Base-by-base conservation (phyloP, 2,888 invertebrate species). In the Polia nebulosa region DNA sequence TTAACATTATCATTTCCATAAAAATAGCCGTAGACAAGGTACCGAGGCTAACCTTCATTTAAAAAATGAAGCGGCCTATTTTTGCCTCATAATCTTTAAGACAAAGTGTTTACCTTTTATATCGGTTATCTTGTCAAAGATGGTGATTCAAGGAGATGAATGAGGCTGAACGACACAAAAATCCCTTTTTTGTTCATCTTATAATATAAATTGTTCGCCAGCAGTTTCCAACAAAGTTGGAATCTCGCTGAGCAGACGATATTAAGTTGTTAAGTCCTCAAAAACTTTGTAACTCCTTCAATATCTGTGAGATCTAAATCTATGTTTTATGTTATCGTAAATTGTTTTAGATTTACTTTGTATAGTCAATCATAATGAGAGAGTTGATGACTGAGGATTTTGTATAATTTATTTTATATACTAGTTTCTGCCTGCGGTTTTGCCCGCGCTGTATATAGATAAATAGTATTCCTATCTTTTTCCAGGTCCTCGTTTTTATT, bases 141-240 rank as follows among this genome's bases (percentile, higher is more conserved):
- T 58, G 62, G 63, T 76, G 47, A 80, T 65, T 65, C 60, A 52
- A 56, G 44, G 65, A 70, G 77, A 78, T 71, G 72, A 76, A 78
- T 71, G 66, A 75, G 57, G n/a, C 17, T 61, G 34, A 51, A 56
- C 36, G 71, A 64, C 60, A 61, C 56, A 65, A 60, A 65, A 63
- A 61, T 77, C 59, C 62, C 78, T 62, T 64, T 76, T 73, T 62
- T 56, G 66, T 72, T 78, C 60, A 66, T 77, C 72, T 53, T 77
- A 70, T 77, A 80, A 55, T 80, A 65, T 78, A 81, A 81, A 77
- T 62, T 78, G 78, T 81, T 78, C 77, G 67, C 61, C 55, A 47
- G 49, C 69, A 64, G 73, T 81, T 81, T n/a, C 13, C n/a, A 61
- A 73, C 69, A 78, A 82, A 79, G 64, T 80, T 78, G 41, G 61